These are phyloP conservation scores for Papilio glaucus DNA, from an alignment of 1,140 invertebrate species.

Conservation along the genomic window DNA sequence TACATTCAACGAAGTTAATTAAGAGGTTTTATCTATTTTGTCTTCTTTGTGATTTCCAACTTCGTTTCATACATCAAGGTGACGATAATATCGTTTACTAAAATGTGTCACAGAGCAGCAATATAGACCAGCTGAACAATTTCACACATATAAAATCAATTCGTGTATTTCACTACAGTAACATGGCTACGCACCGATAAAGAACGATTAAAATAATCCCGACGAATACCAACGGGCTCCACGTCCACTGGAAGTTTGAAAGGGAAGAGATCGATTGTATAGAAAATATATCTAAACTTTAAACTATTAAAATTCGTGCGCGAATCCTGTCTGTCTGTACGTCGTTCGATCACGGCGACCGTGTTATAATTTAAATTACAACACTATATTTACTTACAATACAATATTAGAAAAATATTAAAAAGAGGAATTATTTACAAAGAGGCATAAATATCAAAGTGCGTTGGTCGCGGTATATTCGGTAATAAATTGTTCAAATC, in stretches of 20 bases:
- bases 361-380: neutral
- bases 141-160: slow-evolving; percentile 8
- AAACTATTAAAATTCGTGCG: slow-evolving; percentile 47
- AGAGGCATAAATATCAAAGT: slow-evolving; percentile 35
- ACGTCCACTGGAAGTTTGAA: neutral
- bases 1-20: neutral
- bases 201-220: neutral
- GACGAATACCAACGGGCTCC: neutral
- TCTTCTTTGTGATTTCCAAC: neutral
- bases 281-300: slow-evolving; percentile 21
- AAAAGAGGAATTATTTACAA: slow-evolving; percentile 59
- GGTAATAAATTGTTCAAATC: slow-evolving; percentile 30
- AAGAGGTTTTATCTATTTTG: neutral
- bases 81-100: neutral
- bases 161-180: neutral
- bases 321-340: slow-evolving; percentile 42
- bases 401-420: slow-evolving; percentile 63
- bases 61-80: neutral
- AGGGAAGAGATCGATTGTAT: slow-evolving; percentile 2
- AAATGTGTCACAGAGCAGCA: slow-evolving; percentile 3
- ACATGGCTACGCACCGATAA: neutral
- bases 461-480: slow-evolving; percentile 29
- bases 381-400: slow-evolving; percentile 41
- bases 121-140: neutral
- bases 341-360: neutral